A percentile compares a stretch with the other conserved stretches of the same genome.
These are phyloP conservation scores for Gonatopus flavifemur DNA, from an alignment of 1,140 invertebrate genomes.

Conservation along the genomic window DNA sequence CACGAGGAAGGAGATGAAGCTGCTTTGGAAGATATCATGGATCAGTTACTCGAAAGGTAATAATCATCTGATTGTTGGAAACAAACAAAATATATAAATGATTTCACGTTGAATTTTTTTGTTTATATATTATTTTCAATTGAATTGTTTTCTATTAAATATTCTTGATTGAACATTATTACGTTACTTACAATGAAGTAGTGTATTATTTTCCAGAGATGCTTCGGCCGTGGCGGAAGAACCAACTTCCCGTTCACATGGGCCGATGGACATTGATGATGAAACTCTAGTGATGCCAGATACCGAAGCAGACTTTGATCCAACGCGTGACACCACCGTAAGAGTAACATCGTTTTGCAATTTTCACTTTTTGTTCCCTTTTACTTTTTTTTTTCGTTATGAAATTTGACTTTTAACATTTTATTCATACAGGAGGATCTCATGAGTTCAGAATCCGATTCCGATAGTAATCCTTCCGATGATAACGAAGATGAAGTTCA, in stretches of 20 bases:
- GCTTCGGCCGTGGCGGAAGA: slow-evolving; percentile 51
- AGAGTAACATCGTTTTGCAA: slow-evolving; percentile 36
- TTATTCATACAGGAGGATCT: slow-evolving; percentile 57
- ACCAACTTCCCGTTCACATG: slow-evolving; percentile 47
- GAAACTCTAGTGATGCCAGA: slow-evolving; percentile 50
- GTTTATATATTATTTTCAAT: slow-evolving; percentile 4
- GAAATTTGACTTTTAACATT: slow-evolving; percentile 11
- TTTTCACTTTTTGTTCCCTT: slow-evolving; percentile 8
- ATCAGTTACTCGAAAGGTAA: slow-evolving; percentile 67
- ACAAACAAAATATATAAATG: slow-evolving; percentile 3
- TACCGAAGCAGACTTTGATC: slow-evolving; percentile 51
- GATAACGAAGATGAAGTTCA: slow-evolving; percentile 63
- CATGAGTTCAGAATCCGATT: slow-evolving; percentile 63
- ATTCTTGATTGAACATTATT: slow-evolving; percentile 13
- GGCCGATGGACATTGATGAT: slow-evolving; percentile 58
- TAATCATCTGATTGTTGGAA: slow-evolving; percentile 10
- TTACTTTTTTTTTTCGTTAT: slow-evolving; percentile 12
- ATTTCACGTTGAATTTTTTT: background rate
- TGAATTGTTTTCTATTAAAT: background rate
- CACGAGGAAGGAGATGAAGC: slow-evolving; percentile 60
- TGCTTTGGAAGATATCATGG: slow-evolving; percentile 70
- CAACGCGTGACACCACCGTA: slow-evolving; percentile 54
- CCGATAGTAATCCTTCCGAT: slow-evolving; percentile 53
- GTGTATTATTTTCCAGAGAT: slow-evolving; percentile 55
- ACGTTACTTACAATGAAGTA: slow-evolving; percentile 56